Conservation (phyloP, 2,113 vertebrate genomes). For the Phalacrocorax carbo region DNA sequence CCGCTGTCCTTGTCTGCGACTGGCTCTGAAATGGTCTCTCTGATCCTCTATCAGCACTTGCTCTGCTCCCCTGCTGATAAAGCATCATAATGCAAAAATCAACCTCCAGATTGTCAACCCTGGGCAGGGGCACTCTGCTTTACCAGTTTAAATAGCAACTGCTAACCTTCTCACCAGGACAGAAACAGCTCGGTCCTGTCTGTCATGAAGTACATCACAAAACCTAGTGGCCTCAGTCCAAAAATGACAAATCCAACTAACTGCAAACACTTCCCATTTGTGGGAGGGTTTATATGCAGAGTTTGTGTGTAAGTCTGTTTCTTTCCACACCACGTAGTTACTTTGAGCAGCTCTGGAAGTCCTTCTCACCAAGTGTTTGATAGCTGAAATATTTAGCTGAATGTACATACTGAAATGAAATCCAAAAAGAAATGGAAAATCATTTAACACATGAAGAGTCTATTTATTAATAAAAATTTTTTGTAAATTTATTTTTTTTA, state of each 20-base stretch:
- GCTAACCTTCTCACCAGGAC: neutral
- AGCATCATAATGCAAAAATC: neutral
- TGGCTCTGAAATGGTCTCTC: neutral
- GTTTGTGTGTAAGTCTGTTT: neutral
- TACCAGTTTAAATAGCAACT: neutral
- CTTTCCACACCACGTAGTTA: neutral
- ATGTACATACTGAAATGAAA: neutral
- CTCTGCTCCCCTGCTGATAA: neutral
- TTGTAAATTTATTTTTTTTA: neutral
- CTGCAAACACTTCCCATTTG: neutral
- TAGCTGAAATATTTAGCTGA: neutral
- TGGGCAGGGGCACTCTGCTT: neutral
- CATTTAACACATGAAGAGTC: neutral
- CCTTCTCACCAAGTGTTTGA: neutral
- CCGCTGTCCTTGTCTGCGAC: neutral
- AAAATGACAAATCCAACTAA: neutral
- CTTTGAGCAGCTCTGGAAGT: neutral
- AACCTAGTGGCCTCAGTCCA: neutral
- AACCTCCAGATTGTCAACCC: neutral
- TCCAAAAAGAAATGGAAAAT: neutral
- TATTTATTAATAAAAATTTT: neutral
- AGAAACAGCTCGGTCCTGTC: neutral
- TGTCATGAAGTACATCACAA: neutral
- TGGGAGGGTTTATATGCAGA: neutral
- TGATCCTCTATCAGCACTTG: neutral